Base-by-base conservation (phyloP, 2,113 vertebrate genomes). In the Nycticryphes semicollaris region DNA sequence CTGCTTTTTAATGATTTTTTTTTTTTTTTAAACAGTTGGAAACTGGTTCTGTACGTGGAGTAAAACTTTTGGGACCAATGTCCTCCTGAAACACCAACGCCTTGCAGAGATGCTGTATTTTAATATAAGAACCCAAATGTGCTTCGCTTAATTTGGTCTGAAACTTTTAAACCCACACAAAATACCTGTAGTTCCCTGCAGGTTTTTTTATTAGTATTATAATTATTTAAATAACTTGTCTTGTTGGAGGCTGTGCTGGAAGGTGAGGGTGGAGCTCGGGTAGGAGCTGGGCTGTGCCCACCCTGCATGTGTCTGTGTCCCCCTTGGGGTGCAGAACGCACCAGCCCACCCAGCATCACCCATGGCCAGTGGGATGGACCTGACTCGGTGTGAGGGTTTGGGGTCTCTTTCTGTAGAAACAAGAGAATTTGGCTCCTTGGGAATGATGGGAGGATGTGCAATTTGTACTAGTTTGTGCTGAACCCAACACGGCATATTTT, bases 151-250 rank as follows among this genome's bases (percentile, higher is more conserved):
- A 14, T 25, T 37, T 9, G 35, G 4, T 3, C 30, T 14, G 67
- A 16, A 68, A 45, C n/a, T 67, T 54, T 16, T 11, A 53, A 81
- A 74, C 7, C n/a, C 3, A 2, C 2, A 10, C 2, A 2, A n/a
- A 35, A 25, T 6, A 3, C 9, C 0, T 1, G 0, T 8, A 11
- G 14, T 3, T 83, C 37, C 48, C 35, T 3, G 3, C 51, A 5
- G 39, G 39, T 39, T 39, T 39, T 39, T 39, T 39, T 12, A 24
- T 54, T 8, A 10, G 28, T 9, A 7, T n/a, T 15, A 7, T 28
- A 35, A 51, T 33, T 5, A 15, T 23, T 75, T 23, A 11, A 76
- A 28, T 57, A 0, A 0, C 4, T 57, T 31, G 5, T 28, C 14
- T 19, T 3, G 27, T 14, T 22, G 63, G 77, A 2, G 2, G 0